phyloP scores from a whole-genome alignment of 2,888 invertebrate genomes.

The Frankliniella fusca region DNA sequence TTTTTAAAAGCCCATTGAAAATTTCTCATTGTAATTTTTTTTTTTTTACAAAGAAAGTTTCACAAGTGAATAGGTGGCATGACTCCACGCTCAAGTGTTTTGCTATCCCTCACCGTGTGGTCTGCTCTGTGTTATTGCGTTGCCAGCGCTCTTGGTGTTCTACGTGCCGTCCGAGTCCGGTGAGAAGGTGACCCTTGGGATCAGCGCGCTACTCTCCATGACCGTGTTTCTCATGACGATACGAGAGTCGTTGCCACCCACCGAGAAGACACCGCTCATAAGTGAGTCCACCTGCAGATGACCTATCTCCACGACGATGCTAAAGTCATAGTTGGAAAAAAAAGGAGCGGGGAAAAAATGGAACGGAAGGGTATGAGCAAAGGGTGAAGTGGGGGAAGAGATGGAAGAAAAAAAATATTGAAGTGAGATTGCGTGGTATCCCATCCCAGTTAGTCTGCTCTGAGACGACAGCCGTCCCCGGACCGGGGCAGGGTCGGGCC shows the following conservation, averaged over 20 bases:
- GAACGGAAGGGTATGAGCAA: not conserved
- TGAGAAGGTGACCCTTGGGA: conserved; percentile 81
- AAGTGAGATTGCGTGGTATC: not conserved
- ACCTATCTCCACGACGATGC: not conserved
- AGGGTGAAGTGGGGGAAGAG: not conserved
- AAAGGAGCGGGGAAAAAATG: not conserved
- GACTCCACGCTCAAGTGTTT: not conserved
- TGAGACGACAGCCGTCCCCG: too few species aligned
- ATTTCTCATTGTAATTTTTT: too few species aligned
- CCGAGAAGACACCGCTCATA: conserved; percentile 80
- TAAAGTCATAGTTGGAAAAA: not conserved
- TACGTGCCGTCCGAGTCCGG: conserved; percentile 85
- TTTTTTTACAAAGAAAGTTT: not conserved
- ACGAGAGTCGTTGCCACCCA: conserved; percentile 77
- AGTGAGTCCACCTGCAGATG: conserved; percentile 56
- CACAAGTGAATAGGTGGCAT: not conserved
- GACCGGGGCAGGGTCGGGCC: too few species aligned
- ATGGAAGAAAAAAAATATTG: not conserved
- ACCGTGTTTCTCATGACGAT: conserved; percentile 86
- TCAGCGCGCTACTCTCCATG: conserved; percentile 82
- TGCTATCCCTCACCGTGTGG: not conserved
- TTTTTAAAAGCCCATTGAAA: too few species aligned
- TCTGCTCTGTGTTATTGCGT: conserved; percentile 21
- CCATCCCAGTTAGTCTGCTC: too few species aligned
- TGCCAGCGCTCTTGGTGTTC: conserved; percentile 72